phyloP scores from a whole-genome alignment of 2,797 vertebrate species.

The Semaprochilodus insignis region DNA sequence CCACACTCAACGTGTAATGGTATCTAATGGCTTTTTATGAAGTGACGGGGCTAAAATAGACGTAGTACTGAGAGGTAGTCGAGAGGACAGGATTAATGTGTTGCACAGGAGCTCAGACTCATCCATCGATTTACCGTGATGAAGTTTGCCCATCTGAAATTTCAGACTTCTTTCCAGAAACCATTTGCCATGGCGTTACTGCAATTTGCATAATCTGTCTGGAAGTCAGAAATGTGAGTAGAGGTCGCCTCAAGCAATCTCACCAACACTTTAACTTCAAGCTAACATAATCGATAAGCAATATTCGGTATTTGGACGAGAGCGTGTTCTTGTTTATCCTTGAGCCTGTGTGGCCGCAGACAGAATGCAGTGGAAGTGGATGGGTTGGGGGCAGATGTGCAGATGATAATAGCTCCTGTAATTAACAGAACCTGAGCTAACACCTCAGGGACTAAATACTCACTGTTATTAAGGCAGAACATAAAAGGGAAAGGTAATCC shows the following conservation, averaged over 20 bases:
- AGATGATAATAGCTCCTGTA: constrained; percentile 75
- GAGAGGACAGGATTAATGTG: constrained; percentile 50
- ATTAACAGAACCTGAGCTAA: constrained; percentile 72
- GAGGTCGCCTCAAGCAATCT: background rate
- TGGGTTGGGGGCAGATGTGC: constrained; percentile 60
- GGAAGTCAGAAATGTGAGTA: background rate
- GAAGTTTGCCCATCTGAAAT: constrained; percentile 9
- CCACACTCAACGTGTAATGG: constrained; percentile 60
- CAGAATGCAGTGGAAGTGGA: constrained; percentile 23
- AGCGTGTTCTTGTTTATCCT: constrained; percentile 44
- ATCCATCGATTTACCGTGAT: constrained; percentile 13
- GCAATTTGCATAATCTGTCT: constrained; percentile 56
- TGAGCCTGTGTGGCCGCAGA: constrained; percentile 27
- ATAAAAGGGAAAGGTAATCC: constrained; percentile 77
- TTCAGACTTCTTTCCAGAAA: constrained; percentile 15
- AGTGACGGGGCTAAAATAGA: constrained; percentile 60
- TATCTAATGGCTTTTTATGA: constrained; percentile 66
- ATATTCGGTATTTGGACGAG: constrained; percentile 20
- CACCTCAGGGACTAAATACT: constrained; percentile 66
- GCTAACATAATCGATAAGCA: background rate
- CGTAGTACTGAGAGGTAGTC: constrained; percentile 48
- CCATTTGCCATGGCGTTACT: background rate
- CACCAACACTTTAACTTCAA: background rate
- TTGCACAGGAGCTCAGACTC: constrained; percentile 34
- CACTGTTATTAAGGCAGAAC: constrained; percentile 76